A percentile compares a stretch with the other conserved stretches of the same genome.
Conservation (phyloP, 1,140 invertebrate genomes). For the Centruroides vittatus region DNA sequence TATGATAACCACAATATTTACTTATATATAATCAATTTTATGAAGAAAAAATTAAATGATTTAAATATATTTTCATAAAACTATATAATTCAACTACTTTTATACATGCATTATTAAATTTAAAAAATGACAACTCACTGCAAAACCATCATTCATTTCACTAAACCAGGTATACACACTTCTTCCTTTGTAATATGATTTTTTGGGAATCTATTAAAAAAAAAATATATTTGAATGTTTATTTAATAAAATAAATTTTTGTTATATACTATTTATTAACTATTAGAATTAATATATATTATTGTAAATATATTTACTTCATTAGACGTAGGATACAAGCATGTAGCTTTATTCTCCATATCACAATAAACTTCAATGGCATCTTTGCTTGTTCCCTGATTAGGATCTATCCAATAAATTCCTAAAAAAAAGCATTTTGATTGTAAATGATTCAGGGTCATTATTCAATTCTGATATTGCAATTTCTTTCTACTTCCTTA, state of each 20-base stretch:
- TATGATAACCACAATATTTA: too few relatives aligned
- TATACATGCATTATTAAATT: neutral
- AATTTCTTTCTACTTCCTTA: too few relatives aligned
- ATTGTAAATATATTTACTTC: constrained; percentile 24
- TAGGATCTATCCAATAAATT: constrained; percentile 80
- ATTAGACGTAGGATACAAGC: constrained; percentile 55
- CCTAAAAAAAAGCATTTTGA: constrained; percentile 34
- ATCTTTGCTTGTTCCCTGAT: constrained; percentile 58
- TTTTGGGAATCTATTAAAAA: constrained; percentile 19
- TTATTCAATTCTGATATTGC: too few relatives aligned
- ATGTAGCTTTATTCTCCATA: constrained; percentile 48
- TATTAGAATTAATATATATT: too few relatives aligned
- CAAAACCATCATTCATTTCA: constrained; percentile 22
- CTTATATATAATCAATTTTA: too few relatives aligned
- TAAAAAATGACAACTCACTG: constrained; percentile 13
- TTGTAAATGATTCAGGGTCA: neutral
- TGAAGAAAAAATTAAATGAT: too few relatives aligned
- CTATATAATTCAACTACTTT: neutral
- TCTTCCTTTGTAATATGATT: constrained; percentile 15
- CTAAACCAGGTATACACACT: constrained; percentile 23
- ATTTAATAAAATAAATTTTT: too few relatives aligned
- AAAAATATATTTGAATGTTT: neutral
- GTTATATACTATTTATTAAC: too few relatives aligned
- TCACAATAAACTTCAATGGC: constrained; percentile 70
- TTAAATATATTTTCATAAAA: too few relatives aligned